Conservation (phyloP, 2,797 vertebrate genomes). For the Potorous gilbertii region DNA sequence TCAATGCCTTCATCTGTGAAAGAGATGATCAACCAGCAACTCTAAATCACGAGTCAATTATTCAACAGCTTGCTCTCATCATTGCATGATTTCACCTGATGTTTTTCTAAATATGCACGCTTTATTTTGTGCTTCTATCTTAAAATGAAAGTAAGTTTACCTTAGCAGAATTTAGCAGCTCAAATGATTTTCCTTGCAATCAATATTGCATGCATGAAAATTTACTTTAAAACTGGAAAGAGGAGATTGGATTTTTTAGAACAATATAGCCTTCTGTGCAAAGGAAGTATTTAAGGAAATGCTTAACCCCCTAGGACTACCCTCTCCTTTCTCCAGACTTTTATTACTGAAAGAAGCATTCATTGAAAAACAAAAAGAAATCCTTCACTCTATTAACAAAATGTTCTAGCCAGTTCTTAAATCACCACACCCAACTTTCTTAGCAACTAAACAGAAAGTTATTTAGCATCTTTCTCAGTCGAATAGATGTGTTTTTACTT, state of each 20-base stretch:
- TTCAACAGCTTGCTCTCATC: background rate
- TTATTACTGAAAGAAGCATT: background rate
- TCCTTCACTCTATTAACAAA: background rate
- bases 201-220: background rate
- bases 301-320: background rate
- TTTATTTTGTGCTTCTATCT: background rate
- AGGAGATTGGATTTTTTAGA: background rate
- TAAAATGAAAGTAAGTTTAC: conserved; percentile 9
- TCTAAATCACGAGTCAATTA: background rate
- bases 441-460: conserved; percentile 24
- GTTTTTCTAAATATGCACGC: conserved; percentile 26
- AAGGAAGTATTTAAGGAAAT: conserved; percentile 8
- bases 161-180: background rate
- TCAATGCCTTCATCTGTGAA: background rate
- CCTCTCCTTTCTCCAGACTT: conserved; percentile 52
- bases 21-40: background rate
- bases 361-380: background rate
- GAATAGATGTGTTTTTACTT: background rate
- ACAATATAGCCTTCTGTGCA: background rate
- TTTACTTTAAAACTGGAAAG: conserved; percentile 34
- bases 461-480: background rate
- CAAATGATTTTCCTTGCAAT: conserved; percentile 30
- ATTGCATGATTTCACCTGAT: background rate
- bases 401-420: conserved; percentile 25
- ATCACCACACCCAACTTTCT: conserved; percentile 14